Percentiles rank a stretch among this genome's conserved stretches.
Conservation (phyloP, 2,797 vertebrate species). For the Scyliorhinus canicula region DNA sequence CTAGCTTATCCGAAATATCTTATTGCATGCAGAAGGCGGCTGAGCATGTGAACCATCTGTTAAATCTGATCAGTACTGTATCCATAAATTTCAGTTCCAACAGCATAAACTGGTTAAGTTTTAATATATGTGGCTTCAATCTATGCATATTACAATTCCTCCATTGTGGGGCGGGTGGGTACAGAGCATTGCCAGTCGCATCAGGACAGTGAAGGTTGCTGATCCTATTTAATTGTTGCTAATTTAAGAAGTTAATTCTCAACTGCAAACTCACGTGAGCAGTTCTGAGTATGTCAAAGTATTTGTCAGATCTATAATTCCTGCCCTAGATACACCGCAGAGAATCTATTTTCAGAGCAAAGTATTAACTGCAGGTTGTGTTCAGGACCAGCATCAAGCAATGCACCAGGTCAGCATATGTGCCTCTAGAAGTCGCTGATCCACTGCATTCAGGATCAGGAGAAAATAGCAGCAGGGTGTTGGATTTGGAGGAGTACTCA, state of each 20-base stretch:
- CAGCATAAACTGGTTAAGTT: neutral
- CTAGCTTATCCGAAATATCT: conserved; percentile 25
- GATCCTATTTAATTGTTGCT: neutral
- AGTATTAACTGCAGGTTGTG: neutral
- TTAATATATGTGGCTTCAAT: neutral
- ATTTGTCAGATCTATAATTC: neutral
- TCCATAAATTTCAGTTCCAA: neutral
- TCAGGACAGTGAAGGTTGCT: neutral
- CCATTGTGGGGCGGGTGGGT: neutral
- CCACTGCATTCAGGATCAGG: neutral
- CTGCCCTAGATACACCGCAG: neutral
- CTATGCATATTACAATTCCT: neutral
- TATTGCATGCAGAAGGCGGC: neutral
- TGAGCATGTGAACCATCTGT: neutral
- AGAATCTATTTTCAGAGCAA: neutral
- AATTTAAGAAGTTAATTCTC: neutral
- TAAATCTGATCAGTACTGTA: neutral
- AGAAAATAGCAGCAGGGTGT: neutral
- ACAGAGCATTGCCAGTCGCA: neutral
- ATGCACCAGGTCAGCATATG: neutral
- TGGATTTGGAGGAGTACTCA: too few species aligned
- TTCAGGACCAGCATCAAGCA: neutral
- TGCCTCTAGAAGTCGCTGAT: neutral
- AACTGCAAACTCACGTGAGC: neutral
- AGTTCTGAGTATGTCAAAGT: neutral